Percentiles rank a stretch among this genome's conserved stretches.
These are phyloP conservation scores for Lasius fuliginosus DNA, from an alignment of 2,888 invertebrate species.

Conservation along the genomic window DNA sequence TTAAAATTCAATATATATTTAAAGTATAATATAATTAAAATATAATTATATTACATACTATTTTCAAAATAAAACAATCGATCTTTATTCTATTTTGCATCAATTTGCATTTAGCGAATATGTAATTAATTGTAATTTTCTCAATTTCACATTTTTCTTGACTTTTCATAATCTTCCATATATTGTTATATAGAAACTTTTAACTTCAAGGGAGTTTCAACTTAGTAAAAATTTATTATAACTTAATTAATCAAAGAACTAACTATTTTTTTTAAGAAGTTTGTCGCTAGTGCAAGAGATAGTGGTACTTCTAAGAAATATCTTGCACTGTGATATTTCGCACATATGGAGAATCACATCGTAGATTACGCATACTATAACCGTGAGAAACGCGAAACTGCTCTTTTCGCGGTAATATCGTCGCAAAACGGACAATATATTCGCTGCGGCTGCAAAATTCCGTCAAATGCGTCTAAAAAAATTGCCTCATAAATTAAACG, in stretches of 20 bases:
- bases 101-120: not conserved
- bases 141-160: not conserved
- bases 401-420: conserved; percentile 4
- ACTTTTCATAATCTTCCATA: not conserved
- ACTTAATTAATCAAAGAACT: not conserved
- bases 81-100: not conserved
- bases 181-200: not conserved
- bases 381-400: not conserved
- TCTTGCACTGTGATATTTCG: not conserved
- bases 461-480: conserved; percentile 9
- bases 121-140: not conserved
- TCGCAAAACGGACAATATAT: not conserved
- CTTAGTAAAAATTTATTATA: not conserved
- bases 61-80: not conserved
- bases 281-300: not conserved
- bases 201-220: not conserved
- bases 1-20: conserved; percentile 5
- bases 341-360: not conserved
- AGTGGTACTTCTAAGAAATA: not conserved
- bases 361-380: not conserved
- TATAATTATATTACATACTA: not conserved
- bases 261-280: not conserved
- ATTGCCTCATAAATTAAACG: conserved; percentile 30
- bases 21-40: not conserved
- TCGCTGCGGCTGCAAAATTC: not conserved